Percentiles rank a stretch among this genome's conserved stretches.
Conservation (phyloP, 2,888 invertebrate genomes). For the Subacronicta megacephala region DNA sequence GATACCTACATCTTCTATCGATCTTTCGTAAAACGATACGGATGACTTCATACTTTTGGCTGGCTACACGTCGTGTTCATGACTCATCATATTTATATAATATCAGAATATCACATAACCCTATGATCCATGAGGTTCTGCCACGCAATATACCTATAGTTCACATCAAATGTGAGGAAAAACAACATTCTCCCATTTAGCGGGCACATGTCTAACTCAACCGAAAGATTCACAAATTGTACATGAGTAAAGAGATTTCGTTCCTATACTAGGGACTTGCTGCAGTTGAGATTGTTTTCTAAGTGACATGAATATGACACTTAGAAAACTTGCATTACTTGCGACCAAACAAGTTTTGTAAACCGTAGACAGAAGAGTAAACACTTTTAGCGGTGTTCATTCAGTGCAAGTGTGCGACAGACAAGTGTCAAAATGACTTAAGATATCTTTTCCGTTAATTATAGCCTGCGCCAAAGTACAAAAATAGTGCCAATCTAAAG, state of each 20-base stretch:
- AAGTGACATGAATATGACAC: neutral
- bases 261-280: too few species aligned
- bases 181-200: conserved; percentile 24
- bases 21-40: conserved; percentile 17
- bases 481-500: too few species aligned
- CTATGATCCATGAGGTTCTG: conserved; percentile 4
- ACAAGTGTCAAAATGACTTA: too few species aligned
- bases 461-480: neutral
- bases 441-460: neutral
- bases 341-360: neutral
- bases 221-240: neutral
- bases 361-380: too few species aligned
- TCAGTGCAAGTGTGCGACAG: too few species aligned
- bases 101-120: conserved; percentile 3
- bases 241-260: neutral
- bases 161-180: conserved; percentile 6
- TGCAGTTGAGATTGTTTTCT: too few species aligned
- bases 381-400: too few species aligned
- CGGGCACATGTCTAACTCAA: conserved; percentile 15
- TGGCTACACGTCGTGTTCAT: conserved; percentile 9
- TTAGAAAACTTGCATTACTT: neutral
- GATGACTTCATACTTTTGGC: conserved; percentile 6
- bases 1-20: neutral
- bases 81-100: conserved; percentile 21
- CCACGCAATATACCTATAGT: conserved; percentile 5